A percentile compares a stretch with the other conserved stretches of the same genome.
Conservation (phyloP, 2,888 invertebrate genomes). For the Watsonalla binaria region DNA sequence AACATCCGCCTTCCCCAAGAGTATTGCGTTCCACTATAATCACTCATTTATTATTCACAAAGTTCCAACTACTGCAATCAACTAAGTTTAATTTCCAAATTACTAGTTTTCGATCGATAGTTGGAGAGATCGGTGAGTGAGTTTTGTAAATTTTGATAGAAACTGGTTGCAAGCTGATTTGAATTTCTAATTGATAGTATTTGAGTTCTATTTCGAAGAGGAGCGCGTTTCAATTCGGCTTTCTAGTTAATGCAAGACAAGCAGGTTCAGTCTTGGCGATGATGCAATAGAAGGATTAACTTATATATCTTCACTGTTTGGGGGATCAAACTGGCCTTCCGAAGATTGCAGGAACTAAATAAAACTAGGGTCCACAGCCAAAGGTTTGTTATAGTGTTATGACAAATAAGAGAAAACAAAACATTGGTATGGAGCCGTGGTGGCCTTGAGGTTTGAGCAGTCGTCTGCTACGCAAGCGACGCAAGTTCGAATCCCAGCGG, state of each 20-base stretch:
- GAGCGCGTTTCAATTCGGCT: conserved; percentile 2
- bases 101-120: neutral
- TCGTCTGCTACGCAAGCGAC: no score
- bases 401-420: no score
- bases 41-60: neutral
- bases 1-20: neutral
- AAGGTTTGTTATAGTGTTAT: no score
- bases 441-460: no score
- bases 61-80: conserved; percentile 2
- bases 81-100: conserved; percentile 4
- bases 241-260: neutral
- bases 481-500: no score
- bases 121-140: conserved; percentile 4
- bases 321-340: no score
- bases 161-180: conserved; percentile 2
- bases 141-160: conserved; percentile 8
- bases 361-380: no score
- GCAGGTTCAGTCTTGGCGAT: neutral
- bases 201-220: conserved; percentile 3
- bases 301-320: neutral
- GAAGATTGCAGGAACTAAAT: no score
- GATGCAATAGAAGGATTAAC: no score
- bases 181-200: conserved; percentile 5
- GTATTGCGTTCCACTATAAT: neutral
- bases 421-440: no score